Evolutionary conservation across 2,888 invertebrate species (phyloP).

Genomic region (Vanessa cardui): DNA sequence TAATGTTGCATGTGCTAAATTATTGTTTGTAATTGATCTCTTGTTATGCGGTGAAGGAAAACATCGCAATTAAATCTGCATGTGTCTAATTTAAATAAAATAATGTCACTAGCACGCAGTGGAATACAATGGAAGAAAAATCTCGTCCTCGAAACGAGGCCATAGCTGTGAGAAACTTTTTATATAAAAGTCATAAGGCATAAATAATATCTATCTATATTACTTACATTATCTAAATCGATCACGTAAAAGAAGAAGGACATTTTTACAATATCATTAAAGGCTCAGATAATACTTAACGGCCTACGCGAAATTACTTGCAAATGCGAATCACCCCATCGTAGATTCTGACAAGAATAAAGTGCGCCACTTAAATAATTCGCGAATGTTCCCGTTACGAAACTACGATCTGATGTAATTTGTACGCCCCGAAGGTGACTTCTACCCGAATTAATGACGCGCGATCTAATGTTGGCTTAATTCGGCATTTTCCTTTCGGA

Average conservation of each 20-base stretch:
- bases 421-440: conserved; percentile 57
- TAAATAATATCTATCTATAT: background rate
- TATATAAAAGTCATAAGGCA: too few relatives aligned
- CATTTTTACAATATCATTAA: conserved; percentile 6
- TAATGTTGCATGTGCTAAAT: too few relatives aligned
- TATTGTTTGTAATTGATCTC: too few relatives aligned
- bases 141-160: too few relatives aligned
- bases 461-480: conserved; percentile 45
- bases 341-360: conserved; percentile 49
- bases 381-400: conserved; percentile 48
- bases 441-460: conserved; percentile 65
- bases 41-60: too few relatives aligned
- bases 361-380: conserved; percentile 60
- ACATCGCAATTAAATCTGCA: too few relatives aligned
- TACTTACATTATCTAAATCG: background rate
- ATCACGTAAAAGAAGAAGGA: background rate
- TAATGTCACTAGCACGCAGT: too few relatives aligned
- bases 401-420: conserved; percentile 70
- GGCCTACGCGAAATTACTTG: conserved; percentile 14
- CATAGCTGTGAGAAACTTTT: too few relatives aligned
- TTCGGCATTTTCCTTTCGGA: conserved; percentile 33
- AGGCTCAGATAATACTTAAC: conserved; percentile 2
- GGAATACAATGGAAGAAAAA: too few relatives aligned
- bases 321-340: conserved; percentile 12
- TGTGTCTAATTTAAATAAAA: too few relatives aligned